Base-by-base conservation (phyloP, 2,797 vertebrate species). In the Falco biarmicus region DNA sequence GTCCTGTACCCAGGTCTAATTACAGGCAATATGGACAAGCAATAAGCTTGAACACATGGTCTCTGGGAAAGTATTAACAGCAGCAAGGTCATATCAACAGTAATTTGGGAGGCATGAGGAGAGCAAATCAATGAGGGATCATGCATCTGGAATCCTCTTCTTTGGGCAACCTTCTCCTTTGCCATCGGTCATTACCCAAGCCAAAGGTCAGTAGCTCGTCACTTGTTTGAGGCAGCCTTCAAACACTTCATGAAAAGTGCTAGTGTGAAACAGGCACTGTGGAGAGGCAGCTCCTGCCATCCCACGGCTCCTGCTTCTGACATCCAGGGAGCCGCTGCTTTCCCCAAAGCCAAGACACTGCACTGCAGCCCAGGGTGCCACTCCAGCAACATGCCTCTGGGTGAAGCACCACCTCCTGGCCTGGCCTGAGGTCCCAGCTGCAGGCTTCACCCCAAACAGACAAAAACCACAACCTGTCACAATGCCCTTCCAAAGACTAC, bases 341-440 rank as follows among this genome's bases (percentile, higher is more conserved):
- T 74, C 48, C 12, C 34, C 48, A 65, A 31, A 59, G 29, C 60
- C 26, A 66, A 66, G 56, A 59, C 5, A 13, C 16, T 47, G 29
- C 57, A 13, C 1, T 3, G 43, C 80, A 69, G 47, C 32, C 21
- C 15, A 66, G 45, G 19, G 26, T 32, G 69, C 16, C 34, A 29
- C 53, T 32, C 2, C 11, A 76, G 59, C 31, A 83, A 45, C 43
- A 6, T 4, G 22, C 10, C 53, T 60, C 59, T 45, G 0, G 0
- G 31, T 11, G 71, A 73, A 53, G 31, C 15, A 66, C 28, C 32
- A 10, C 32, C 15, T 70, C 60, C 76, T 29, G n/a, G 53, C 28
- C 63, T 86, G 48, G 69, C 43, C 51, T 6, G 34, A 43, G 37
- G 28, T 86, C 43, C 29, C 43, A 61, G 9, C 7, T 54, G 34